Evolutionary conservation across 64 coral and sea anemone species (phyloP), one percentile per base, ranked within the genome.

Genomic region (Pocillopora verrucosa): DNA sequence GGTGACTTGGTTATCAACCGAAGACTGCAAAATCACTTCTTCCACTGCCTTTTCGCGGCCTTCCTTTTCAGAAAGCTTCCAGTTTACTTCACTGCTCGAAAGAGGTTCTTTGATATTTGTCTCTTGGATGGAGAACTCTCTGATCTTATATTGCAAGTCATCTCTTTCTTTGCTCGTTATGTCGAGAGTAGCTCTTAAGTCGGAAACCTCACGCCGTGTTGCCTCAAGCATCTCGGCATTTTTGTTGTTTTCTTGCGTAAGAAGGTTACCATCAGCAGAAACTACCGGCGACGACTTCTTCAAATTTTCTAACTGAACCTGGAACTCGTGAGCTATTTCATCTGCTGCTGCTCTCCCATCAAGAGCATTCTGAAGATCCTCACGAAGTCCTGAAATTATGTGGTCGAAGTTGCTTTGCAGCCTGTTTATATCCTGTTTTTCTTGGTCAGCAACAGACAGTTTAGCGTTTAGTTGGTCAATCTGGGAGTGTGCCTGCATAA

Each of bases 341-440:
- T 94, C 95, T 65, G 95, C 92, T 68, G 91, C 92, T 60, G 68
- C 62, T 89, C 80, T 88, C 9, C 88, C 95, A 73, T 91, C 61
- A 61, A 91, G 92, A 1, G 95, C 91, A 68, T 91, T 88, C 30
- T 95, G 88, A 45, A 99, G 56, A 58, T 99, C 97, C n/a, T 90
- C 91, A 65, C 97, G 90, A 34, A 99, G 65, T 58, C 97, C 88
- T 88, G 97, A 93, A 13, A 95, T 86, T 84, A 99, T 99, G 67
- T 99, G 93, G 80, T 81, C 87, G 65, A 99, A 99, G 34, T 99
- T 84, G 38, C 56, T 75, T 76, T 72, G 87, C 30, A 99, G 94
- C 38, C 75, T 93, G 1, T 91, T 86, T 56, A 91, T 86, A 60
- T 90, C 84, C 81, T 95, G 88, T 34, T 85, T 79, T 58, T 95